Conservation (phyloP, 2,797 vertebrate genomes). For the Uromys caudimaculatus region DNA sequence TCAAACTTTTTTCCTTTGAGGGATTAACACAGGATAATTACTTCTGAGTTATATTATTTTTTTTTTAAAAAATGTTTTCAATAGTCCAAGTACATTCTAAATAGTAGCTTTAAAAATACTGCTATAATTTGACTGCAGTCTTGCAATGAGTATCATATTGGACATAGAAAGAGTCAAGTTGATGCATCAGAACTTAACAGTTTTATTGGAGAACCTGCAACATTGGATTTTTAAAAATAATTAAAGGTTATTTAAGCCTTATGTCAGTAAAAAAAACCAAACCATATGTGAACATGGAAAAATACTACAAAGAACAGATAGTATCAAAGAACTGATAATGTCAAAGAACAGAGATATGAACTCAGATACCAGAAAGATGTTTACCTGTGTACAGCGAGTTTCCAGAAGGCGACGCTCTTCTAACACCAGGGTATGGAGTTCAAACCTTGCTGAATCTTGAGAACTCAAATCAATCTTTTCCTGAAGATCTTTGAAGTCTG, state of each 20-base stretch:
- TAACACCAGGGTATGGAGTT: slow-evolving; percentile 10
- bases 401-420: background rate
- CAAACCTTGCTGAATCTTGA: slow-evolving; percentile 34
- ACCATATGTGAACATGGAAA: background rate
- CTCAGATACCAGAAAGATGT: background rate
- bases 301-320: too few species aligned
- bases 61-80: slow-evolving; percentile 42
- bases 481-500: background rate
- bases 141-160: background rate
- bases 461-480: slow-evolving; percentile 47
- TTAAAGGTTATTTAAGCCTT: slow-evolving; percentile 18
- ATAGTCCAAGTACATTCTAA: background rate
- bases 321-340: too few species aligned
- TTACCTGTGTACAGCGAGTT: slow-evolving; percentile 1
- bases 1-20: background rate
- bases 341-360: background rate
- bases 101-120: background rate
- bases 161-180: background rate
- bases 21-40: slow-evolving; percentile 55
- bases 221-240: background rate
- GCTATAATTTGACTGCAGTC: background rate
- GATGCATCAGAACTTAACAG: background rate
- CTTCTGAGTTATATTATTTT: background rate
- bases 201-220: background rate
- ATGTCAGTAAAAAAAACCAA: background rate